Evolutionary conservation across 2,113 vertebrate genomes (phyloP), one percentile per base, ranked within the genome.

Genomic region (Electrona antarctica): DNA sequence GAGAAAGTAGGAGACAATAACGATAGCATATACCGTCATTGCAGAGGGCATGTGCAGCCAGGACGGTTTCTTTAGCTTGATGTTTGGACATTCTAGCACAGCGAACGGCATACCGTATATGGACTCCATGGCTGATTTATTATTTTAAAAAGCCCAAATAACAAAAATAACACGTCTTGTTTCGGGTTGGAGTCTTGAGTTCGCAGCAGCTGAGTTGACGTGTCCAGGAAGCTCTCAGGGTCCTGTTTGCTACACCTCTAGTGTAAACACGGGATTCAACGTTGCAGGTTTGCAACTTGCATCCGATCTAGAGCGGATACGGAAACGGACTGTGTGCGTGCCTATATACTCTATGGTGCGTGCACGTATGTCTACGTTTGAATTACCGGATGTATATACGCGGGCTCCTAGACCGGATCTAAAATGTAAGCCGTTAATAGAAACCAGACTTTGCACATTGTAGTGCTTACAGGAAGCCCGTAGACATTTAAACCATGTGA

Each of bases 21-120:
- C 98, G 55, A 96, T 81, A 0, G 97, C 97, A 57, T 99, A 99
- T 9, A 99, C 98, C 0, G 96, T 99, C 97, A 99, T 99, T 1
- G 98, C 98, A 41, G 98, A 98, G 46, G 97, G 98, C 97, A 98
- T 99, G 64, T 98, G 97, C 52, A 97, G 92, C 96, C 97, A 99
- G 4, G 96, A 94, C 4, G 98, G 98, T 77, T 96, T 96, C 93
- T 99, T 99, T 79, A 98, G 94, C 79, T 99, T 99, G 68, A 99
- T 89, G 74, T 99, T 98, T 11, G 98, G 97, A 67, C 97, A 98
- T 83, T 98, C 96, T 7, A 99, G 94, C 76, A 99, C 94, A 8
- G 93, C 77, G 68, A 98, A 99, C 0, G 96, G 97, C 48, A 99
- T 51, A 13, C 96, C 93, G 86, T 94, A 95, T 21, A 99, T 74